Conservation (phyloP, 2,888 invertebrate species). For the Meteorus cinctellus region DNA sequence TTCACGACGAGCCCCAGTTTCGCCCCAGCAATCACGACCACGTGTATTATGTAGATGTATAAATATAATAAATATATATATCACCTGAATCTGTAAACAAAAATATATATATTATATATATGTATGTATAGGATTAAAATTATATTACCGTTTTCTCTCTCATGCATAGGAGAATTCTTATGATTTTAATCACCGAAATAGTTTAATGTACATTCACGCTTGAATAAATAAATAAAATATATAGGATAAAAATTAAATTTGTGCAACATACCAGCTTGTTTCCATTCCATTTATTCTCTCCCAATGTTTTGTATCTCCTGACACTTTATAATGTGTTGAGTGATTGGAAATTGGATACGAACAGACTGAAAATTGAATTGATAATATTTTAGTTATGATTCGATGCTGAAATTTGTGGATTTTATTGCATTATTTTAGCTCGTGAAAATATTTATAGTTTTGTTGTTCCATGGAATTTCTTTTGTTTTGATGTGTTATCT, state of each 20-base stretch:
- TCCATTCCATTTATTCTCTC: not conserved
- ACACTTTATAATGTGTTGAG: too few species aligned
- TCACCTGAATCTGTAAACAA: not conserved
- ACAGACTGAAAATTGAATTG: too few species aligned
- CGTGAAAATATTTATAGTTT: too few species aligned
- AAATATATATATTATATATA: not conserved
- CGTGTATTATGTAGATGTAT: not conserved
- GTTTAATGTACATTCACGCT: conserved; percentile 12
- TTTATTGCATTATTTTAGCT: too few species aligned
- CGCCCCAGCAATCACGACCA: conserved; percentile 18
- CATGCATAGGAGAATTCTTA: not conserved
- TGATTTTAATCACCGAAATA: not conserved
- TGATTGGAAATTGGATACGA: too few species aligned
- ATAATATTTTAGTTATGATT: too few species aligned
- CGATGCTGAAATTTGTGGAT: too few species aligned
- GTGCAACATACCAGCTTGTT: not conserved
- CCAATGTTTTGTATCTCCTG: too few species aligned
- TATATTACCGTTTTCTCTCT: not conserved
- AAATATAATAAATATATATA: not conserved
- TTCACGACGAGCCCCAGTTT: conserved; percentile 19
- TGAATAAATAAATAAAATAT: conserved; percentile 4
- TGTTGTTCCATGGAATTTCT: too few species aligned
- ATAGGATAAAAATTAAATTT: not conserved
- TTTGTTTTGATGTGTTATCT: too few species aligned
- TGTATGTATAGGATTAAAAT: not conserved